Evolutionary conservation across 2,888 invertebrate genomes (phyloP), one percentile per base, ranked within the genome.

Genomic region (Gymnosoma rotundatum): DNA sequence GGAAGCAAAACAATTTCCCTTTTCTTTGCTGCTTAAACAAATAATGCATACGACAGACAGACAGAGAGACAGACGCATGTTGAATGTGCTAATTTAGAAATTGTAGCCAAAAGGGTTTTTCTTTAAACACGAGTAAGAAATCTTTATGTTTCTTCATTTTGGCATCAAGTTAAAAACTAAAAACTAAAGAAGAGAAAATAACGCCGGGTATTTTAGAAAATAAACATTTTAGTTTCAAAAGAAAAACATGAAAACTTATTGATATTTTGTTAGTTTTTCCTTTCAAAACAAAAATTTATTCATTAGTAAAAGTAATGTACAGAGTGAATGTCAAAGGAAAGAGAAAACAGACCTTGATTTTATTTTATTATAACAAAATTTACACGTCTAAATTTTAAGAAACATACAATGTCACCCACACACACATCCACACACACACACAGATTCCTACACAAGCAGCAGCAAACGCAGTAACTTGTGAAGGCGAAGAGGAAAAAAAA

Each of bases 41-140:
- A 50, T 56, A 48, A 48, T 38, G 48, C 36, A 58, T 14, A 52
- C 50, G 21, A 38, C 21, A 63, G 32, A 60, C 64, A 54, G 60
- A 48, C 58, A 66, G 21, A 48, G 18, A 69, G 42, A 52, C 64
- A 63, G 60, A 48, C 38, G 38, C 70, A 74, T 79, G 72, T 80
- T 73, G 80, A 76, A 80, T 80, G 76, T 74, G 86, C 89, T 90
- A 90, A 90, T 90, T 90, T 90, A 83, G 88, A 87, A 87, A 86
- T 85, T 88, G 88, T 89, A 88, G 86, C 90, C 91, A 89, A 88
- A 86, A 88, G 90, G 90, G 87, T 63, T 82, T 72, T 52, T n/a
- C 18, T 21, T 12, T n/a, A 56, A 56, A 67, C 20, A 38, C 38
- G 20, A 32, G 1, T 18, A n/a, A 52, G 12, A 16, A 52, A 52